Base-by-base conservation (phyloP, 2,888 invertebrate species). In the Opisthograptis luteolata region DNA sequence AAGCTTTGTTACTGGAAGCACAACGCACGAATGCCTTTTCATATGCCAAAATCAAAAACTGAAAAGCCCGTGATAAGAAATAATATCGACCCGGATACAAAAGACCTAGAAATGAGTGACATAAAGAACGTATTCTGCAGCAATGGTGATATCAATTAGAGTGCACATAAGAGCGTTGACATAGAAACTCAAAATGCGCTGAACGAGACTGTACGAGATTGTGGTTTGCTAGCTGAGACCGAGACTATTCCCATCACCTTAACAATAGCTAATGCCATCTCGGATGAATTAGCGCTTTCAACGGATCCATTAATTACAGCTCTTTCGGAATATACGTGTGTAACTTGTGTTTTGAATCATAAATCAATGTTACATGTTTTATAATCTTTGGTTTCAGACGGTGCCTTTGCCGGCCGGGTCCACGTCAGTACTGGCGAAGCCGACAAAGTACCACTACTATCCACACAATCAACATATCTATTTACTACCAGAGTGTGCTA, bases 401-500 rank as follows among this genome's bases (percentile, higher is more conserved):
- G 88, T 93, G 61, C 93, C 93, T 42, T 76, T 95, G 67, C 95
- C 93, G 36, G 93, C 93, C 31, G 93, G 93, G 12, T 93, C 94
- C 31, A 92, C 94, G 54, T 94, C 94, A 47, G 93, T 93, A 32
- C 88, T 95, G 60, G 95, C 95, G 37, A 97, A 97, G 80, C 97
- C 97, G 15, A 97, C 97, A 58, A 97, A 97, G 90, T 97, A 97
- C 87, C 97, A 97, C 84, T 97, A 97, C 90, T 97, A 97, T 84
- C 97, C 97, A 19, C 97, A 97, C 89, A 97, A 97, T 87, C 97
- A 97, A 85, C 97, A 97, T 87, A 96, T 97, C 75, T 97, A 97
- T 88, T 91, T 97, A 73, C 92, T 98, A 68, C 97, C 97, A 57
- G 97, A 97, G 88, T 98, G 98, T 87, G 97, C 97, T 62, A 96